Conservation (phyloP, 2,797 vertebrate species). For the Cirrhinus molitorella region DNA sequence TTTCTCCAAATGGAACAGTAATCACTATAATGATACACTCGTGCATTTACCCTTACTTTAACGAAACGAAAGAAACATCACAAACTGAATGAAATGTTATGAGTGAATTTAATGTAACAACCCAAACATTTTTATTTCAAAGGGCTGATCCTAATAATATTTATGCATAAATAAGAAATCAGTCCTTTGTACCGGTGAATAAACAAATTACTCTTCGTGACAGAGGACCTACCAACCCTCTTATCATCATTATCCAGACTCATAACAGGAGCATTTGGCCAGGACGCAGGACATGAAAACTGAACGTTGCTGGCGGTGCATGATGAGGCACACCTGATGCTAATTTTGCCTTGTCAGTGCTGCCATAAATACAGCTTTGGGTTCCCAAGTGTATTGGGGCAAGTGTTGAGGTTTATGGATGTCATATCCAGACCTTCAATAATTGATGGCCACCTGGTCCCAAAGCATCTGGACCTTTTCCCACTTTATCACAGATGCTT, state of each 20-base stretch:
- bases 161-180: slow-evolving; percentile 16
- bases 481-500: neutral
- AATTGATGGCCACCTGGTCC: slow-evolving; percentile 34
- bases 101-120: neutral
- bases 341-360: neutral
- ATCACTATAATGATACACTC: neutral
- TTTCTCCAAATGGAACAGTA: neutral
- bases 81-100: neutral
- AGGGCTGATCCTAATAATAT: neutral
- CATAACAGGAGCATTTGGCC: neutral
- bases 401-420: slow-evolving; percentile 25
- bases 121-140: neutral
- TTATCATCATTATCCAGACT: slow-evolving; percentile 28
- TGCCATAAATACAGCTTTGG: slow-evolving; percentile 12
- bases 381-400: slow-evolving; percentile 22
- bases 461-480: neutral
- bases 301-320: neutral
- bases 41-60: neutral
- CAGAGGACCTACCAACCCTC: neutral
- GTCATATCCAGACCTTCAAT: neutral
- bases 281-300: neutral
- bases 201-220: slow-evolving; percentile 34
- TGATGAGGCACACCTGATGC: slow-evolving; percentile 43
- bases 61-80: neutral
- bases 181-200: neutral